These are phyloP conservation scores for Dysmachus trigonus DNA, from an alignment of 2,888 invertebrate genomes.

Conservation along the genomic window DNA sequence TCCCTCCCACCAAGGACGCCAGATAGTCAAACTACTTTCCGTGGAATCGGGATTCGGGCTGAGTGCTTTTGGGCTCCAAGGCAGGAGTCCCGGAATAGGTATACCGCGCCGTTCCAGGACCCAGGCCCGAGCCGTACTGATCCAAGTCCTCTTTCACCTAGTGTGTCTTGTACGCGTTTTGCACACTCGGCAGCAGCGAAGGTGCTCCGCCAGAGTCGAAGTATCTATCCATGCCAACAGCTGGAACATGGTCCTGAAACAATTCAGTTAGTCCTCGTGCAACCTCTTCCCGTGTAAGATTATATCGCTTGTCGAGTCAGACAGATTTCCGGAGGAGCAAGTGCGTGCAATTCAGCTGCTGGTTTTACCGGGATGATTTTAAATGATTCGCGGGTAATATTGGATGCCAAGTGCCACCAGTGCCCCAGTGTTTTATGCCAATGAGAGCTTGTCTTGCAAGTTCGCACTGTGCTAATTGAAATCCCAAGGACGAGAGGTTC, in stretches of 20 bases:
- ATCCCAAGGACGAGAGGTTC: not conserved
- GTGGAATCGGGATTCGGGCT: not conserved
- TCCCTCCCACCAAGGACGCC: constrained; percentile 11
- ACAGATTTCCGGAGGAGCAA: constrained; percentile 10
- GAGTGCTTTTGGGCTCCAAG: constrained; percentile 2
- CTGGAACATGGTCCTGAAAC: constrained; percentile 26
- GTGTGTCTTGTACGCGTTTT: constrained; percentile 37
- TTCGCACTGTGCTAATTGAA: not conserved
- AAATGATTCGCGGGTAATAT: constrained; percentile 24
- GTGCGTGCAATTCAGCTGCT: not conserved
- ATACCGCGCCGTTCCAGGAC: not conserved
- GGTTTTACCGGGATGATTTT: not conserved
- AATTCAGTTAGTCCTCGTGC: constrained; percentile 37
- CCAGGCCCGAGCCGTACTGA: not conserved
- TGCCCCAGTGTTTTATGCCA: constrained; percentile 14
- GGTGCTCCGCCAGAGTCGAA: not conserved
- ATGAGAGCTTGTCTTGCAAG: not conserved
- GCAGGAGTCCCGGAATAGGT: not conserved
- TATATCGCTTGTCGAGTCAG: not conserved
- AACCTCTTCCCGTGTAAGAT: constrained; percentile 34
- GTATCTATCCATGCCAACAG: constrained; percentile 25
- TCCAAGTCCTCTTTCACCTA: constrained; percentile 5
- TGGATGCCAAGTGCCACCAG: not conserved
- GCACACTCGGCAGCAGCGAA: constrained; percentile 9
- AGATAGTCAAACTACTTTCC: constrained; percentile 14